These are phyloP conservation scores for Pipistrellus pygmaeus DNA, from an alignment of 2,797 vertebrate species.

Conservation along the genomic window DNA sequence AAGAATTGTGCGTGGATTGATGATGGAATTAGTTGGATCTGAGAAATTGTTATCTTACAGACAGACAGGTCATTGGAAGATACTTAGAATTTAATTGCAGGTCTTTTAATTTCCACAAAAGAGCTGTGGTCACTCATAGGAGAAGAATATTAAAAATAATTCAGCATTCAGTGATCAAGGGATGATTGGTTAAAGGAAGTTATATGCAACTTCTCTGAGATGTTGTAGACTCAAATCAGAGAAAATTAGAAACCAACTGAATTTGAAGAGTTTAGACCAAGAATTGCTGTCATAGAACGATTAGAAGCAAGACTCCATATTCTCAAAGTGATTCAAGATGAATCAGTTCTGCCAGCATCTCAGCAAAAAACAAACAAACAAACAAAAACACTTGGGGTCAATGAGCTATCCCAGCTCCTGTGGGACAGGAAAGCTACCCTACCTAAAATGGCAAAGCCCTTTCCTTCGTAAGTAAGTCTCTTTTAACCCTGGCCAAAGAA, in stretches of 20 bases:
- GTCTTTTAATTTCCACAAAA: conserved; percentile 12
- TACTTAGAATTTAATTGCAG: neutral
- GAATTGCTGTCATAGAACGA: neutral
- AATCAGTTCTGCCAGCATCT: neutral
- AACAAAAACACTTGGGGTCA: neutral
- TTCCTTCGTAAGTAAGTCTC: neutral
- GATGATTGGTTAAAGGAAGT: neutral
- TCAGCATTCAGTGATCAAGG: neutral
- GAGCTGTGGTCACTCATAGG: neutral
- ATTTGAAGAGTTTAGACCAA: neutral
- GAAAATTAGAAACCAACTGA: neutral
- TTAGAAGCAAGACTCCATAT: neutral
- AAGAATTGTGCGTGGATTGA: neutral
- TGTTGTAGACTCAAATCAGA: neutral
- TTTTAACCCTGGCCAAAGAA: neutral
- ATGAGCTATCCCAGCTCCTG: neutral
- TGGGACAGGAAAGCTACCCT: neutral
- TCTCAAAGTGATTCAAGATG: neutral
- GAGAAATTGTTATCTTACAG: neutral
- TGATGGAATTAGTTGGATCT: neutral
- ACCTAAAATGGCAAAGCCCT: neutral
- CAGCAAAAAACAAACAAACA: no score
- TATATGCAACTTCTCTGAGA: neutral
- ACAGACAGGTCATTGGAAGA: neutral
- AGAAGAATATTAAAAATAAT: conserved; percentile 24